Evolutionary conservation across 2,797 vertebrate genomes (phyloP).

Genomic region (Gallirallus australis): DNA sequence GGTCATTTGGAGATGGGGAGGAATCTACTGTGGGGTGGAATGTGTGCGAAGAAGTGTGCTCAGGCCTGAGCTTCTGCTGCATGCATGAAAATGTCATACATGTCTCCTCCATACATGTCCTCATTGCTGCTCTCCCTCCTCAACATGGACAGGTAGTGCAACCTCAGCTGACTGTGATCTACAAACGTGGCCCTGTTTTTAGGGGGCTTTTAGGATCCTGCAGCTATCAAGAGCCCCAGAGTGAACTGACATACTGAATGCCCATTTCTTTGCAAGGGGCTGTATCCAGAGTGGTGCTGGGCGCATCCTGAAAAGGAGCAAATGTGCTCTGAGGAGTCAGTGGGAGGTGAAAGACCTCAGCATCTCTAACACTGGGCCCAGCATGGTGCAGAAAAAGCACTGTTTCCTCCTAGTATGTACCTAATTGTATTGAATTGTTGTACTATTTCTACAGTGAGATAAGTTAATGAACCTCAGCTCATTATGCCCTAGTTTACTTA

Average conservation of each 20-base stretch:
- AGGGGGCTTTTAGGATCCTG: background rate
- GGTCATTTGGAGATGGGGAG: background rate
- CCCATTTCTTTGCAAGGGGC: background rate
- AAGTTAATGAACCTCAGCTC: constrained; percentile 75
- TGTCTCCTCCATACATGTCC: background rate
- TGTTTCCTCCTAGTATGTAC: constrained; percentile 7
- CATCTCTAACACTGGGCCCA: background rate
- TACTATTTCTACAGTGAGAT: constrained; percentile 62
- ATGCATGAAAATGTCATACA: background rate
- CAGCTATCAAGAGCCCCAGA: background rate
- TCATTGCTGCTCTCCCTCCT: background rate
- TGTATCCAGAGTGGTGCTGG: background rate
- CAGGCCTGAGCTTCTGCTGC: fast-evolving
- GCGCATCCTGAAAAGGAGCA: background rate
- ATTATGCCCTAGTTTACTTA: constrained; percentile 75
- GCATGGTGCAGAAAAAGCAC: background rate
- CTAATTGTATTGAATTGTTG: constrained; percentile 71
- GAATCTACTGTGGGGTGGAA: background rate
- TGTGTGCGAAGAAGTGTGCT: background rate
- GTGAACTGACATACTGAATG: background rate
- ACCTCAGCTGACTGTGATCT: fast-evolving
- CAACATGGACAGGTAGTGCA: background rate
- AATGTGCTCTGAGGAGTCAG: background rate
- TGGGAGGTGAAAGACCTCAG: constrained; percentile 22
- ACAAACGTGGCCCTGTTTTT: background rate